Base-by-base conservation (phyloP, 30 jellyfish, hydroid and myxozoan species). In the Chrysaora quinquecirrha region DNA sequence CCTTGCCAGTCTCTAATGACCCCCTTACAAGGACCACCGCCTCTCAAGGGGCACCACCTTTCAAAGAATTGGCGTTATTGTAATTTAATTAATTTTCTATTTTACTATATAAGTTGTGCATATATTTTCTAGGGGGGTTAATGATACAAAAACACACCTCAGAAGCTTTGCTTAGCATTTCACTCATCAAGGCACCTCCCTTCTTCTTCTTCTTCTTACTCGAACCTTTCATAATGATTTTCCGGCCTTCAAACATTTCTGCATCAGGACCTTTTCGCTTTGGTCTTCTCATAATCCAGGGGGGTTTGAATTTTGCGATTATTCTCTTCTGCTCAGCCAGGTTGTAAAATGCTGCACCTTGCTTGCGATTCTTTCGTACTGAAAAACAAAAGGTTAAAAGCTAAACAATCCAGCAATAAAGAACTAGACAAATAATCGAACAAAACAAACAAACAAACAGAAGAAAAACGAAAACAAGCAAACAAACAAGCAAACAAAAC, bases 121-220 rank as follows among this genome's bases (percentile, higher is more conserved):
- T n/a, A n/a, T n/a, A n/a, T n/a, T n/a, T n/a, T n/a, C n/a, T n/a
- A n/a, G n/a, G n/a, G n/a, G n/a, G n/a, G n/a, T n/a, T n/a, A n/a
- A n/a, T n/a, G n/a, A n/a, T n/a, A n/a, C 30, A 0, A 6, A 16
- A 6, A 35, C 70, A 38, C 2, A 78, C 89, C 89, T 62, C 73
- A 14, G 89, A 71, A 7, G 89, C 89, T 34, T 78, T 78, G 10
- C 68, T 75, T 34, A 78, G 60, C 89, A 78, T 62, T 61, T 78
- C 89, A 48, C 64, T 78, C 81, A 78, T 64, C 80, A 78, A 33
- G 34, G 81, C 89, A 22, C 73, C 74, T 33, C 89, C 89, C 73
- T 63, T 78, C 63, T 74, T 78, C 89, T 78, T 78, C 80, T 62
- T 78, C 73, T 63, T 78, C 20, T 78, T 78, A 18, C 89, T 78